These are phyloP conservation scores for Achroia grisella DNA, from an alignment of 1,140 invertebrate species.

Conservation along the genomic window DNA sequence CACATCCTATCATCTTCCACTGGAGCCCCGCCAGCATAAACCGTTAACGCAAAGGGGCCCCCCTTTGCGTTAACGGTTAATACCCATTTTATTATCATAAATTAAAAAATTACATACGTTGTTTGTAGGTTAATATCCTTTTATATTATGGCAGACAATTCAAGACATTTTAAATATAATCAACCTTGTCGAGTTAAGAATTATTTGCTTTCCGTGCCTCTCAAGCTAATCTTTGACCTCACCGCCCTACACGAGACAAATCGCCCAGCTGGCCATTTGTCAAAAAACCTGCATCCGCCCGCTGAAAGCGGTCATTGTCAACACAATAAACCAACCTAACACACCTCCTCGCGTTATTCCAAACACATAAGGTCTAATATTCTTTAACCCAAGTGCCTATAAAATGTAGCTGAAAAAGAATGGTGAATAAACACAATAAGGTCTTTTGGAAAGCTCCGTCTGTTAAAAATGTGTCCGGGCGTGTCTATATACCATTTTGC, in stretches of 20 bases:
- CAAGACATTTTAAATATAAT: not conserved
- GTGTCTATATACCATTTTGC: constrained; percentile 17
- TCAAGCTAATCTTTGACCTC: constrained; percentile 37
- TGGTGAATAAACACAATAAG: constrained; percentile 42
- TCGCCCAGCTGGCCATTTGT: constrained; percentile 65
- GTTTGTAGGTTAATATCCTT: too few species aligned
- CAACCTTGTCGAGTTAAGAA: not conserved
- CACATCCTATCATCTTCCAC: too few species aligned
- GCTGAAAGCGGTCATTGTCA: constrained; percentile 59
- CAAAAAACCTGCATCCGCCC: constrained; percentile 69
- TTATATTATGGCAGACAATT: not conserved
- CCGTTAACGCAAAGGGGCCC: too few species aligned
- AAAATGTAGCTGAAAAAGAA: constrained; percentile 20
- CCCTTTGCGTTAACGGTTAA: too few species aligned
- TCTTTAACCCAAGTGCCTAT: not conserved
- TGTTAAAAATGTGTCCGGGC: constrained; percentile 39
- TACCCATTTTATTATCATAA: too few species aligned
- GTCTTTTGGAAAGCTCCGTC: constrained; percentile 37
- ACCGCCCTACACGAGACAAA: constrained; percentile 66
- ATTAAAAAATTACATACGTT: too few species aligned
- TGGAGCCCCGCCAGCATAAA: too few species aligned
- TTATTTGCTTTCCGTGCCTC: not conserved
- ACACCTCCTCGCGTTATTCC: constrained; percentile 19
- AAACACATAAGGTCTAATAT: constrained; percentile 21
- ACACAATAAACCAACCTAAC: constrained; percentile 20